Base-by-base conservation (phyloP, 2,113 vertebrate genomes). In the Asarcornis scutulata region DNA sequence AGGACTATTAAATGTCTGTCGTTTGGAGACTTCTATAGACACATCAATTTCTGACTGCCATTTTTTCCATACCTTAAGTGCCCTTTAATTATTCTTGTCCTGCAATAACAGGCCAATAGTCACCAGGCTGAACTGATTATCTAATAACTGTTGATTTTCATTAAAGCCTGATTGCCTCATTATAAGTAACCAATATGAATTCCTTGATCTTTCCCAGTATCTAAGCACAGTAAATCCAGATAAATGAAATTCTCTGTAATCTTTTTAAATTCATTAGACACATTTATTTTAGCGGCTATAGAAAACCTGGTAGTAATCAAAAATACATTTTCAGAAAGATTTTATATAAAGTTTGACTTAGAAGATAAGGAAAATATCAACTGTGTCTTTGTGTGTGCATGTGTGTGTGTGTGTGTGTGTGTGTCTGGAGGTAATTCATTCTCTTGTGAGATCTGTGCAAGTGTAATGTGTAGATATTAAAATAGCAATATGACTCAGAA, bases 61-160 rank as follows among this genome's bases (percentile, higher is more conserved):
- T 96, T 97, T 97, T 97, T 97, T 89, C 93, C 93, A 68, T 97
- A 98, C 91, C 97, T 97, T 94, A 97, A 96, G 96, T 96, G 97
- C 81, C 91, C 95, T 95, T 97, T 97, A 95, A 97, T 97, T 97
- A 96, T 94, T 96, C 96, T 96, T 94, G 94, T 95, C 92, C 89
- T 95, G 88, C 91, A 94, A 80, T 95, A 95, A 88, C 94, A 97
- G 96, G 96, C 96, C 97, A 89, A 94, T 84, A 95, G 95, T 93
- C 96, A 95, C 88, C 94, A 94, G 91, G 97, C 97, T 97, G 97
- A 97, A 95, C 96, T 94, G 97, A 97, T 97, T 93, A 97, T 97
- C 93, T 97, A 95, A 97, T 97, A 97, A 96, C 93, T 88, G 96
- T 90, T 94, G 95, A 95, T 97, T 98, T 97, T 97, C 97, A 97